Evolutionary conservation across 2,888 invertebrate species (phyloP).

Genomic region (Cremastobaeus sp.): DNA sequence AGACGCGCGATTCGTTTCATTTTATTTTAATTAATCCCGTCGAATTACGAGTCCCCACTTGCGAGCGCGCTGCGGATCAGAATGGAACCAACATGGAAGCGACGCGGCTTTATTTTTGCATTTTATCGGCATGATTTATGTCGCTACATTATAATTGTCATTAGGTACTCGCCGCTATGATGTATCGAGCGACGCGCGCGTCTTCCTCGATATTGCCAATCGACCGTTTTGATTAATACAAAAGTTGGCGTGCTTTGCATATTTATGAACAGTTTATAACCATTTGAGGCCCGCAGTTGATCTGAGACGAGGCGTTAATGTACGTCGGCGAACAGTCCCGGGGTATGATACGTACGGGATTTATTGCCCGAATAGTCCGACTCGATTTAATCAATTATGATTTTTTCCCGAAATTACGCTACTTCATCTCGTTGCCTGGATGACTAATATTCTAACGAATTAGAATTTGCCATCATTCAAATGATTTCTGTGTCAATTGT

Average conservation of each 20-base stretch:
- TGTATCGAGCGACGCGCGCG: conserved; percentile 21
- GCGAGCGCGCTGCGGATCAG: too few species aligned
- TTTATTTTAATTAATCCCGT: conserved; percentile 43
- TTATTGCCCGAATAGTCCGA: conserved; percentile 5
- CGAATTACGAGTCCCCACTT: conserved; percentile 39
- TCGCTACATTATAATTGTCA: conserved; percentile 46
- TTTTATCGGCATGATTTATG: conserved; percentile 53
- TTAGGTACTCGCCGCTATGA: conserved; percentile 37
- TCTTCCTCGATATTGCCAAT: conserved; percentile 29
- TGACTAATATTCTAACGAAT: background rate
- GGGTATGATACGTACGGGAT: conserved; percentile 15
- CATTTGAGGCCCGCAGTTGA: conserved; percentile 12
- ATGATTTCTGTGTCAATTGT: too few species aligned
- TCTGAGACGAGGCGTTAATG: conserved; percentile 46
- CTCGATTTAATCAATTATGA: conserved; percentile 23
- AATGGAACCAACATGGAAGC: too few species aligned
- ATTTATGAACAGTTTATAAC: conserved; percentile 40
- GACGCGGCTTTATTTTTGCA: background rate
- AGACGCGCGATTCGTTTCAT: conserved; percentile 21
- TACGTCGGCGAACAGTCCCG: background rate
- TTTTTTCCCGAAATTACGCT: background rate
- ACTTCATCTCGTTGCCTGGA: background rate
- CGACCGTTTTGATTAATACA: conserved; percentile 40
- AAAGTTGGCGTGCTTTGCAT: conserved; percentile 36
- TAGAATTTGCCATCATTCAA: too few species aligned